These are phyloP conservation scores for Galemys pyrenaicus DNA, from an alignment of 2,113 vertebrate species.

Conservation along the genomic window DNA sequence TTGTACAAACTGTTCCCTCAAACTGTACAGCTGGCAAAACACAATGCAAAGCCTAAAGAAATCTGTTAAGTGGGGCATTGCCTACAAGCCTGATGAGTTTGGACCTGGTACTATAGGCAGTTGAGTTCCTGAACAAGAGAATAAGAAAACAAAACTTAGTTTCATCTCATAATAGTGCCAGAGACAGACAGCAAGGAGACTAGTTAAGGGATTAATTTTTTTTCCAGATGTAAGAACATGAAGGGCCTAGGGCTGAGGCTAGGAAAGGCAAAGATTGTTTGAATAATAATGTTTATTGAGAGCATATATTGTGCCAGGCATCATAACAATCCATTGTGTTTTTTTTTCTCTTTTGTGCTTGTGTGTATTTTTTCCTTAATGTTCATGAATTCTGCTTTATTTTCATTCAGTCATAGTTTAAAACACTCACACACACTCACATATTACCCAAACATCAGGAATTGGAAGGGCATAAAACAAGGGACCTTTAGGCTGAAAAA, in stretches of 20 bases:
- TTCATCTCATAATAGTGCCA: background rate
- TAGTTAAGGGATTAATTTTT: background rate
- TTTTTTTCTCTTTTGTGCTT: background rate
- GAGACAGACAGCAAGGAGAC: background rate
- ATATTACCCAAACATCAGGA: background rate
- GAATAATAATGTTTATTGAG: background rate
- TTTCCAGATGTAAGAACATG: background rate
- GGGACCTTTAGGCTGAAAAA: constrained; percentile 7
- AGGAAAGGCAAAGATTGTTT: background rate
- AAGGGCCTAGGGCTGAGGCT: background rate
- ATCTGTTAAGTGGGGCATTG: background rate
- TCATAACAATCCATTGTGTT: too few species aligned
- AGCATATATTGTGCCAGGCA: background rate
- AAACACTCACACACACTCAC: constrained; percentile 33
- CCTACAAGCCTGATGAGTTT: background rate
- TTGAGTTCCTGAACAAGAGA: background rate
- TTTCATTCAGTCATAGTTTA: constrained; percentile 42
- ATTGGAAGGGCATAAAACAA: constrained; percentile 27
- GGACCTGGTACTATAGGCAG: background rate
- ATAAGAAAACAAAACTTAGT: background rate
- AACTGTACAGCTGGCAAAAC: background rate
- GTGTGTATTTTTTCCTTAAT: background rate
- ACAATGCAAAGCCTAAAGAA: background rate
- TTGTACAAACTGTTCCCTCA: background rate
- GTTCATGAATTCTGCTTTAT: constrained; percentile 61